These are phyloP conservation scores for Cerceris rybyensis DNA, from an alignment of 2,888 invertebrate genomes.

Conservation along the genomic window DNA sequence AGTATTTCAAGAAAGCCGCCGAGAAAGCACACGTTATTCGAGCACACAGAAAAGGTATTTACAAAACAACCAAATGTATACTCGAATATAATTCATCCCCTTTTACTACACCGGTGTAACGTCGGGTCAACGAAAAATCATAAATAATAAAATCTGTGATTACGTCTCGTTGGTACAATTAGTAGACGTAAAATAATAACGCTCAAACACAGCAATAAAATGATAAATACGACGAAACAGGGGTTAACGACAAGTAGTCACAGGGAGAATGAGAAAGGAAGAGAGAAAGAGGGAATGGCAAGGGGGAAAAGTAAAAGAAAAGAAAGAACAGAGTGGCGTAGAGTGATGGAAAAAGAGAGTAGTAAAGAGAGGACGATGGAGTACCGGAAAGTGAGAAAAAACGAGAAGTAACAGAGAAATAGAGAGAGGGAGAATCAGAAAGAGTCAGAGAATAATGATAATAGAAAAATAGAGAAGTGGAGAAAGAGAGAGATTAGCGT, in stretches of 20 bases:
- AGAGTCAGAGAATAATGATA: too few relatives aligned
- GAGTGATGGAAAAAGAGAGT: too few relatives aligned
- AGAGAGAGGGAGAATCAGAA: too few relatives aligned
- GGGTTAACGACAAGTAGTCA: conserved; percentile 16
- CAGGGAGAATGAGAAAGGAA: conserved; percentile 10
- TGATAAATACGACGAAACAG: conserved; percentile 10
- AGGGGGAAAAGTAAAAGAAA: too few relatives aligned
- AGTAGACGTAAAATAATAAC: conserved; percentile 34
- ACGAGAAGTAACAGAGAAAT: too few relatives aligned
- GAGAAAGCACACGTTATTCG: neutral
- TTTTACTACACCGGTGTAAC: neutral
- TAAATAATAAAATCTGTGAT: conserved; percentile 8
- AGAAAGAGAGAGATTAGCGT: too few relatives aligned
- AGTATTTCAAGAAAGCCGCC: neutral
- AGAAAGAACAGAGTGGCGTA: too few relatives aligned
- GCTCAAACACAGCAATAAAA: conserved; percentile 33
- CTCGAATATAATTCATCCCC: neutral
- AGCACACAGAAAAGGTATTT: neutral
- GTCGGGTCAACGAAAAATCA: neutral
- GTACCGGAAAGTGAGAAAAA: too few relatives aligned
- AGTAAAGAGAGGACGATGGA: too few relatives aligned
- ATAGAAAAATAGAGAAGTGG: too few relatives aligned
- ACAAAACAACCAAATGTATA: neutral
- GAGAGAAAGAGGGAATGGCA: neutral
- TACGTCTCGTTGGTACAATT: conserved; percentile 34